Evolutionary conservation across 92 coral and sea anemone species (phyloP).

Genomic region (Epizoanthus scotinus): DNA sequence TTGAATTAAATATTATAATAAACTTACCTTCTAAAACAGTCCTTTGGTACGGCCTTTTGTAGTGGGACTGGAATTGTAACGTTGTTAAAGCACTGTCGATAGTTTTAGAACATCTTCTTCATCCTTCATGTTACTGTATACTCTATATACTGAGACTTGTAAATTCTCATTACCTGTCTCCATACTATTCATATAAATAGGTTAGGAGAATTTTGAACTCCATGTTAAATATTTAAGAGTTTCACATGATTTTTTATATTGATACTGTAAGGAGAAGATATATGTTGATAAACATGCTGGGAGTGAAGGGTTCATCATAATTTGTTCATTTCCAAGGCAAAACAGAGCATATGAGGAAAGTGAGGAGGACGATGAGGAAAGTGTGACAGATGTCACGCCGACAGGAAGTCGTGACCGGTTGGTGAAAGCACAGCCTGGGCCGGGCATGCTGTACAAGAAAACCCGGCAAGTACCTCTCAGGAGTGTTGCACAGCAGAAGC

Average conservation of each 20-base stretch:
- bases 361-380: slow-evolving; percentile 39
- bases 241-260: too few species aligned
- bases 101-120: too few species aligned
- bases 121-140: too few species aligned
- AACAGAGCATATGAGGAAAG: slow-evolving; percentile 27
- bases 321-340: not conserved
- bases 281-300: too few species aligned
- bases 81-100: not conserved
- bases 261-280: too few species aligned
- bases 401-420: slow-evolving; percentile 35
- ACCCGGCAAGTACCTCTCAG: slow-evolving; percentile 12
- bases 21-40: not conserved
- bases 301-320: not conserved
- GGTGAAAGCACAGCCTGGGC: slow-evolving; percentile 36
- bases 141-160: too few species aligned
- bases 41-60: not conserved
- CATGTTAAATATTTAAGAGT: too few species aligned
- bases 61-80: too few species aligned
- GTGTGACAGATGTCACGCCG: slow-evolving; percentile 37
- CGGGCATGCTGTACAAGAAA: slow-evolving; percentile 31
- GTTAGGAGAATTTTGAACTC: too few species aligned
- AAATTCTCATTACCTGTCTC: too few species aligned
- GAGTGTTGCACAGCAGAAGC: slow-evolving; percentile 8
- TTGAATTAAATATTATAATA: too few species aligned
- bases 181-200: too few species aligned